Base-by-base conservation (phyloP, 1,140 invertebrate genomes). In the Drepana arcuata region DNA sequence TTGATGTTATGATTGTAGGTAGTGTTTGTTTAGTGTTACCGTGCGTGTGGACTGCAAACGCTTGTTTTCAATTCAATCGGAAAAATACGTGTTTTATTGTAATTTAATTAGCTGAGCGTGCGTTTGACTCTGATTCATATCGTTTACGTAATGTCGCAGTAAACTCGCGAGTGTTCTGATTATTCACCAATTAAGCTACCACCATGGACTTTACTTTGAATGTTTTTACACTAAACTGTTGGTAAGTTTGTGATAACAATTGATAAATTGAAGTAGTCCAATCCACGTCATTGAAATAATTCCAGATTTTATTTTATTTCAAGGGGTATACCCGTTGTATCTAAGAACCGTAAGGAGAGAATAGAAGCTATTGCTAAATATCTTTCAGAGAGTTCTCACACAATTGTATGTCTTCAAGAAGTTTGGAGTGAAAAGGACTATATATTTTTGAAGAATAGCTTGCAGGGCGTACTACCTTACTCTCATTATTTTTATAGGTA, bases 401-500 rank as follows among this genome's bases (percentile, higher is more conserved):
- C 97, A 78, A 88, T 98, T 56, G 92, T 97, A 1, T 94, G 95
- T 39, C 80, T 99, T 7, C 95, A 98, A 86, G 96, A 98, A 87
- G 88, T 98, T 70, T 98, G 95, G 95, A 88, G 87, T 35, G 86
- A 91, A 45, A 67, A 85, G 27, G 95, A 97, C 79, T 97, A 88
- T 79, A 75, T 92, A 46, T 83, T 84, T 45, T 87, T 95, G 12
- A 88, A 87, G 48, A 71, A 89, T 0, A 88, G 85, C 63, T 83
- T 89, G 1, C 69, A 85, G 24, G 65, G 64, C 38, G 75, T 83
- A n/a, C 73, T 96, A 28, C 94, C 93, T 5, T 92, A 92, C 84
- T 89, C 91, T 1, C 94, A 98, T 85, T 98, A 98, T 71, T 98
- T 98, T 79, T 92, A 95, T 67, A 97, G 95, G 92, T 95, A 86